A percentile compares a stretch with the other conserved stretches of the same genome.
phyloP scores from a whole-genome alignment of 2,113 vertebrate genomes.

The Onychostoma macrolepis region DNA sequence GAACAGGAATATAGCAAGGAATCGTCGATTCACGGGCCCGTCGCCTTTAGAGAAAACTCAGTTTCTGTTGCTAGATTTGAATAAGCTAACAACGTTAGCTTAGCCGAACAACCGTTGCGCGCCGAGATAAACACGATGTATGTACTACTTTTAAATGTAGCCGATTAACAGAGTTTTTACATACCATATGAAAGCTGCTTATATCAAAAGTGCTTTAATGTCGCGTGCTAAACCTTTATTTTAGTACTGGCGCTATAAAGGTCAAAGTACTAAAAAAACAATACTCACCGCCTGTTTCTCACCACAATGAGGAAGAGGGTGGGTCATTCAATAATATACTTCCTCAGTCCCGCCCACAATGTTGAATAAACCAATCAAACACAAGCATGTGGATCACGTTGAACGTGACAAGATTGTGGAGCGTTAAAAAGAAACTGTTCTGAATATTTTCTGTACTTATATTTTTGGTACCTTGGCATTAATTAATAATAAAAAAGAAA shows the following conservation, averaged over 20 bases:
- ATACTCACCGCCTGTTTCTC: constrained; percentile 8
- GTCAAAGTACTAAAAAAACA: not conserved
- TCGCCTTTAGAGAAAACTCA: too few relatives aligned
- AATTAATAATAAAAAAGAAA: not conserved
- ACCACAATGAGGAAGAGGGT: not conserved
- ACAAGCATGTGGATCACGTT: not conserved
- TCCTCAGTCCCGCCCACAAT: not conserved
- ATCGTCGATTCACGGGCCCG: not conserved
- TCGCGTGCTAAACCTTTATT: too few relatives aligned
- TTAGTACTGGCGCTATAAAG: not conserved
- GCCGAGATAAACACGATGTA: not conserved
- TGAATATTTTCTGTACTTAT: not conserved
- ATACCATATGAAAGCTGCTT: not conserved
- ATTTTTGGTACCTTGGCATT: too few relatives aligned
- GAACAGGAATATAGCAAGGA: not conserved
- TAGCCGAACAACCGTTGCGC: not conserved
- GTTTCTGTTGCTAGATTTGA: not conserved
- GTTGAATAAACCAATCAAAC: not conserved
- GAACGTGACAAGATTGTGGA: not conserved
- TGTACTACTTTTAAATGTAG: not conserved
- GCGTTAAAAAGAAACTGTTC: not conserved
- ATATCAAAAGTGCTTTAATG: not conserved
- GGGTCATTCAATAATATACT: not conserved
- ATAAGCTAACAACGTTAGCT: constrained; percentile 29
- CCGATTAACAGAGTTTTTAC: not conserved